Evolutionary conservation across 2,113 vertebrate species (phyloP).

Genomic region (Fulica atra): DNA sequence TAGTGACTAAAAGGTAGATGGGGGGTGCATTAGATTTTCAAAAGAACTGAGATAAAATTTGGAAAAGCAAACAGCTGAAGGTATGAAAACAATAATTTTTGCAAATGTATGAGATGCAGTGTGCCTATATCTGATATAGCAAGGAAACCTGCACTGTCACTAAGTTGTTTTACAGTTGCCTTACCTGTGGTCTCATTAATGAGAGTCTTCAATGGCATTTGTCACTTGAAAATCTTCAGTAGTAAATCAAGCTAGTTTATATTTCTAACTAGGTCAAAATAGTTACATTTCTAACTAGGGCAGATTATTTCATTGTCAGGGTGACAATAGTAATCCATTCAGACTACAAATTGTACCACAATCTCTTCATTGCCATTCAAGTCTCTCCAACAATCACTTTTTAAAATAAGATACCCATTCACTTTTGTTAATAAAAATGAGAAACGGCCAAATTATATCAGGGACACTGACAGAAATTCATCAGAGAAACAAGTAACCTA

Average conservation of each 20-base stretch:
- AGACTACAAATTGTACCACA: background rate
- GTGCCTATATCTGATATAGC: background rate
- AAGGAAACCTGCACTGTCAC: background rate
- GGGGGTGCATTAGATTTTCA: background rate
- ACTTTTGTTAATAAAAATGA: background rate
- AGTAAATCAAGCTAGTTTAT: background rate
- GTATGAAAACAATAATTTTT: background rate
- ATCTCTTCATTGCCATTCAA: background rate
- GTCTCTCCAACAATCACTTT: background rate
- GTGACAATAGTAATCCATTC: background rate
- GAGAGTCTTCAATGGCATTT: background rate
- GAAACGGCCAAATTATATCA: background rate
- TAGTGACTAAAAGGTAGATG: background rate
- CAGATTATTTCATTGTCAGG: background rate
- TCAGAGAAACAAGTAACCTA: background rate
- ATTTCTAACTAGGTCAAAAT: background rate
- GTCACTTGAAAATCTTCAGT: background rate
- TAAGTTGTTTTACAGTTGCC: background rate
- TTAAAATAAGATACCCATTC: background rate
- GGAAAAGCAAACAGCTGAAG: background rate
- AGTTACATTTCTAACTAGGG: background rate
- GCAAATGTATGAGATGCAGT: background rate
- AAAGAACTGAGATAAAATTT: background rate
- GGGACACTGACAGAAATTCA: background rate
- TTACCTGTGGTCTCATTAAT: background rate